A percentile compares a stretch with the other conserved stretches of the same genome.
Evolutionary conservation across 2,113 vertebrate species (phyloP).

Genomic region (Ranitomeya variabilis): DNA sequence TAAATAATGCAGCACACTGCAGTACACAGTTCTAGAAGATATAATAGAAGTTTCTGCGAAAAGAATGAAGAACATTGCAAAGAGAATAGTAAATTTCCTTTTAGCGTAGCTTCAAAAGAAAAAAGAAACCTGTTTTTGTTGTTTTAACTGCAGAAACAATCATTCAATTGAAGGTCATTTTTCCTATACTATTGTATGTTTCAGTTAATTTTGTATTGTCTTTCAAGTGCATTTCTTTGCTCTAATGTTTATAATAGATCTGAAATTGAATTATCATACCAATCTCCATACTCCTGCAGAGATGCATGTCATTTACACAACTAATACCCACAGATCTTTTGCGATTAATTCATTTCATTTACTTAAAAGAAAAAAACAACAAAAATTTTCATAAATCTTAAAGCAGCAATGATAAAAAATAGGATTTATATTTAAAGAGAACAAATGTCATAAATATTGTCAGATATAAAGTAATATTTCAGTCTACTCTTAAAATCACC

Average conservation of each 20-base stretch:
- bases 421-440: too few relatives aligned
- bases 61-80: background rate
- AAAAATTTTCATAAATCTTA: background rate
- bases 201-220: conserved; percentile 32
- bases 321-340: background rate
- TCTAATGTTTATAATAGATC: conserved; percentile 17
- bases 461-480: too few relatives aligned
- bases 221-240: conserved; percentile 19
- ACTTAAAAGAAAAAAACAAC: conserved; percentile 4
- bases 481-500: too few relatives aligned
- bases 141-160: background rate
- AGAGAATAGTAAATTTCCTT: background rate
- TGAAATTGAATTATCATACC: conserved; percentile 16
- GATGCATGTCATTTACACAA: conserved; percentile 32
- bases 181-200: background rate
- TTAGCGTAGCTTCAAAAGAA: background rate
- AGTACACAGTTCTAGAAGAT: background rate
- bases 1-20: background rate
- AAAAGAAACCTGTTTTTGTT: background rate
- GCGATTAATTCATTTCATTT: conserved; percentile 8
- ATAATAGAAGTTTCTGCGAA: background rate
- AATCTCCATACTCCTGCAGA: conserved; percentile 22
- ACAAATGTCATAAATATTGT: background rate
- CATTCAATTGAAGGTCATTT: background rate
- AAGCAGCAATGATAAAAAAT: too few relatives aligned